phyloP scores from a whole-genome alignment of 2,113 vertebrate species.

The Toxotes jaculatrix region DNA sequence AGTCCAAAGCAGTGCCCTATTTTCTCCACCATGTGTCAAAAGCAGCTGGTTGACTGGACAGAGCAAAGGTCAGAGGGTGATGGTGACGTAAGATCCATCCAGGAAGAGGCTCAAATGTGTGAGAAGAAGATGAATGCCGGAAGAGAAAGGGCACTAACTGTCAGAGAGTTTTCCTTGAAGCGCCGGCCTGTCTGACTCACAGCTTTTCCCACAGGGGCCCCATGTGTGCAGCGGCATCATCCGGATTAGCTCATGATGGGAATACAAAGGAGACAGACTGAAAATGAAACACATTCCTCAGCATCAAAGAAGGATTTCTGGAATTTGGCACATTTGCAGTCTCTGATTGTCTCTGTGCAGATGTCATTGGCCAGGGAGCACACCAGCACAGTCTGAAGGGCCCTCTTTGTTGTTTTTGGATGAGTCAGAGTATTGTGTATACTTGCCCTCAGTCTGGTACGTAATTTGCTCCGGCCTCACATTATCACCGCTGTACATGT shows the following conservation, averaged over 20 bases:
- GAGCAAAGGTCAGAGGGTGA: conserved; percentile 49
- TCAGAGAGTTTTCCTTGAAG: conserved; percentile 47
- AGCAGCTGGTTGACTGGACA: conserved; percentile 40
- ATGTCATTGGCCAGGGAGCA: conserved; percentile 12
- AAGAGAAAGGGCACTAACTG: conserved; percentile 31
- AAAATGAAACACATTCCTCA: conserved; percentile 43
- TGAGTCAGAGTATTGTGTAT: conserved; percentile 57
- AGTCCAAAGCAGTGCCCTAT: neutral
- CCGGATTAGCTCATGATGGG: conserved; percentile 39
- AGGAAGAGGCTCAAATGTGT: conserved; percentile 60
- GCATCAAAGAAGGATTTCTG: conserved; percentile 34
- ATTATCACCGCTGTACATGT: neutral
- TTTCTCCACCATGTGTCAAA: conserved; percentile 39
- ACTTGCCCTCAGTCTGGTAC: neutral
- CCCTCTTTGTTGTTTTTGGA: conserved; percentile 53
- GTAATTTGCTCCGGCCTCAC: neutral
- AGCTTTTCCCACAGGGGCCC: conserved; percentile 34
- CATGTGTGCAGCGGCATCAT: conserved; percentile 47
- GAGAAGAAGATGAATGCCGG: conserved; percentile 46
- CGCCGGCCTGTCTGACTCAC: conserved; percentile 61
- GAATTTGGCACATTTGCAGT: conserved; percentile 56
- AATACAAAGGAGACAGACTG: conserved; percentile 34
- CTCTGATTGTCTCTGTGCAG: conserved; percentile 48
- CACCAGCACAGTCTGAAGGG: neutral
- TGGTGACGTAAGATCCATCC: conserved; percentile 46